phyloP scores from a whole-genome alignment of 2,113 vertebrate genomes.

The Spheniscus mendiculus region DNA sequence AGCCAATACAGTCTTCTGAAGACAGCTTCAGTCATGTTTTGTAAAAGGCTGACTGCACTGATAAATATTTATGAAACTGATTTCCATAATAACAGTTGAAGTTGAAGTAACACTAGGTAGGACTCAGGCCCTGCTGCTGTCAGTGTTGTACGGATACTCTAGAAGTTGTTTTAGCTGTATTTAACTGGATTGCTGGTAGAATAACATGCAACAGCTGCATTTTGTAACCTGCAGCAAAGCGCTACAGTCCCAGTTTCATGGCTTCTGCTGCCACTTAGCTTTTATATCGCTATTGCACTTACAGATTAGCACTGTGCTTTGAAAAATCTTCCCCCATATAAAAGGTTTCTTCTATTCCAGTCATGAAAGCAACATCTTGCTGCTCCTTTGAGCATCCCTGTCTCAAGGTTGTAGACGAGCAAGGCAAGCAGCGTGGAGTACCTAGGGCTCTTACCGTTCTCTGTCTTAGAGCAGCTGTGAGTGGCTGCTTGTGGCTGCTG shows the following conservation, averaged over 20 bases:
- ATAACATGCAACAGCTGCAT: background rate
- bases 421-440: background rate
- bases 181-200: background rate
- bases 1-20: background rate
- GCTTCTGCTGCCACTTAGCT: background rate
- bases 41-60: background rate
- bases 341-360: background rate
- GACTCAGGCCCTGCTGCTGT: background rate
- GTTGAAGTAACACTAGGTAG: background rate
- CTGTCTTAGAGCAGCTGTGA: background rate
- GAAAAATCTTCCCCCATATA: background rate
- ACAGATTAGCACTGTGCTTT: background rate
- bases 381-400: background rate
- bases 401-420: rapidly evolving
- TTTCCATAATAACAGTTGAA: background rate
- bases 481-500: background rate
- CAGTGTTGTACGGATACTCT: background rate
- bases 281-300: background rate
- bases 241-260: background rate
- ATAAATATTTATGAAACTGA: background rate
- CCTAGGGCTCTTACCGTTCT: background rate
- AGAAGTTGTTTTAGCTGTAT: background rate
- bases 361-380: background rate
- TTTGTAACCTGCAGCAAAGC: background rate
- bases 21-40: background rate